Conservation (phyloP, 2,113 vertebrate species). For the Scomber colias region DNA sequence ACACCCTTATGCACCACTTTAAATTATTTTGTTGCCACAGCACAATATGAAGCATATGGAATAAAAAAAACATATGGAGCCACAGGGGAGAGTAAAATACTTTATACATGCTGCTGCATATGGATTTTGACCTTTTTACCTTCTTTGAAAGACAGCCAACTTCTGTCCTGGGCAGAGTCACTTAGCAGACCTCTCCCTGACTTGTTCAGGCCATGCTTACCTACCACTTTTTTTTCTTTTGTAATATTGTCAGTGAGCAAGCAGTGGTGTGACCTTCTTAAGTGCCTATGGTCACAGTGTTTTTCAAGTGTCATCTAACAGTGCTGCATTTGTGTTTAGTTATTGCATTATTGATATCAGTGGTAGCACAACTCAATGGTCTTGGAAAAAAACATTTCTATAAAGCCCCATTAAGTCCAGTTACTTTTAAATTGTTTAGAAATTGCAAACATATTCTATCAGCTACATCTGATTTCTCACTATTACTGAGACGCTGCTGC, state of each 20-base stretch:
- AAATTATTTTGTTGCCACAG: not conserved
- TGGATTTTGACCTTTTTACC: conserved; percentile 38
- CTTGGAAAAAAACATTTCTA: too few relatives aligned
- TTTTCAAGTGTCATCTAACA: not conserved
- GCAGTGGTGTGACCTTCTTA: not conserved
- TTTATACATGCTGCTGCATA: conserved; percentile 9
- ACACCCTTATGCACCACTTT: not conserved
- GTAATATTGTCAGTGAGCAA: not conserved
- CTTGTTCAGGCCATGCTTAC: not conserved
- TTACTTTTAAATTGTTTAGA: not conserved
- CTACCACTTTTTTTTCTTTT: not conserved
- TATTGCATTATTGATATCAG: too few relatives aligned
- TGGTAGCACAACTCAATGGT: too few relatives aligned
- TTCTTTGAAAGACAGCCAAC: conserved; percentile 35
- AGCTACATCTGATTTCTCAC: not conserved
- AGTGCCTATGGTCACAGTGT: not conserved
- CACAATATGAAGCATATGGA: conserved; percentile 26
- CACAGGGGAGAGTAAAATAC: not conserved
- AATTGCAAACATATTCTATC: too few relatives aligned
- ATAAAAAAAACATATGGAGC: conserved; percentile 22
- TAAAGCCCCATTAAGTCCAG: not conserved
- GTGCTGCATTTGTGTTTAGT: too few relatives aligned
- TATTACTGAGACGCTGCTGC: not conserved
- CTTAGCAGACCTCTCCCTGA: conserved; percentile 41
- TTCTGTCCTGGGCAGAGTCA: conserved; percentile 17